A percentile compares a stretch with the other conserved stretches of the same genome.
Evolutionary conservation across 2,113 vertebrate genomes (phyloP).

Genomic region (Callionymus lyra): DNA sequence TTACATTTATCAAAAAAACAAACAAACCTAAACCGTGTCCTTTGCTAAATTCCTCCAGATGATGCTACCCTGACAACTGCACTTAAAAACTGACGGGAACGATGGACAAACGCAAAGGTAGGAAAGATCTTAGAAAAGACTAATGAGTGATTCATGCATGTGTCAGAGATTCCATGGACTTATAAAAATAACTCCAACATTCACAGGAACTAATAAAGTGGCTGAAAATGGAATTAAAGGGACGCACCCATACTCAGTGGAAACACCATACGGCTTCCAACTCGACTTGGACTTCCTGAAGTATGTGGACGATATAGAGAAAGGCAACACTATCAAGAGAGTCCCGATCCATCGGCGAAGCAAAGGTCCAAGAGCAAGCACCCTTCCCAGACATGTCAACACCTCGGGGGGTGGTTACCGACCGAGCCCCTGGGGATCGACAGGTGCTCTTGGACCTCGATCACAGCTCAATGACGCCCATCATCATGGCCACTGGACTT

Average conservation of each 20-base stretch:
- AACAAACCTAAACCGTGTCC: too few relatives aligned
- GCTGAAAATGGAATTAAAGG: conserved; percentile 62
- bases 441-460: conserved; percentile 59
- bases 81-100: conserved; percentile 18
- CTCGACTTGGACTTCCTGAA: conserved; percentile 94
- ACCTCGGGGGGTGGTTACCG: conserved; percentile 69
- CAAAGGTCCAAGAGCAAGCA: conserved; percentile 79
- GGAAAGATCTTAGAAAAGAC: not conserved
- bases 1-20: too few relatives aligned
- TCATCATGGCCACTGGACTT: conserved; percentile 47
- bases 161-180: too few relatives aligned
- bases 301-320: conserved; percentile 96
- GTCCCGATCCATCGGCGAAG: conserved; percentile 80
- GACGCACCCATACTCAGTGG: conserved; percentile 81
- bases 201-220: conserved; percentile 66
- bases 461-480: conserved; percentile 54
- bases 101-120: conserved; percentile 83
- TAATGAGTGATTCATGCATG: not conserved
- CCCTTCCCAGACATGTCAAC: conserved; percentile 86
- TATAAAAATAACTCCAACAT: conserved; percentile 7
- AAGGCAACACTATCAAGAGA: conserved; percentile 88
- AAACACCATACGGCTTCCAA: conserved; percentile 91
- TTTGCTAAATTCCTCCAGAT: conserved; percentile 12
- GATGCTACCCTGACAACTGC: conserved; percentile 22
- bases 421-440: conserved; percentile 67